Evolutionary conservation across 23 tunicate genomes (phyloP), one percentile per base, ranked within the genome.

Genomic region (Trididemnum nubilum): DNA sequence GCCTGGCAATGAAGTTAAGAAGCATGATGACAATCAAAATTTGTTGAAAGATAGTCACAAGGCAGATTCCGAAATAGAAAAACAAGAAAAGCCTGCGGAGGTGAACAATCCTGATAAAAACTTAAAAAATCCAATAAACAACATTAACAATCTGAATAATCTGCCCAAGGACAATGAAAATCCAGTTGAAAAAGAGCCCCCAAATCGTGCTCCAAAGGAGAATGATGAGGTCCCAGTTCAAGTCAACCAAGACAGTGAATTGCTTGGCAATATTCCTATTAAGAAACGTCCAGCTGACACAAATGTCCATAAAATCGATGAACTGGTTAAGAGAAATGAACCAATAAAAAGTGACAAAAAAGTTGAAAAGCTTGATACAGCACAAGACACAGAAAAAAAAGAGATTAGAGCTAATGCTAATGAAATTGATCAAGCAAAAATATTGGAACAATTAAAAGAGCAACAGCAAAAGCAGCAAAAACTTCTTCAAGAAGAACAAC

Each of bases 361-460:
- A 44, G 54, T 15, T 7, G 54, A 7, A 7, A 44, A 44, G 54
- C 54, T 7, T 7, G 54, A 44, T 44, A 15, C 54, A 7, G n/a
- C n/a, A n/a, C n/a, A n/a, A n/a, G n/a, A n/a, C n/a, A n/a, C n/a
- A n/a, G n/a, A n/a, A 9, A 25, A 61, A 61, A 61, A 61, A 61
- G 29, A 12, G 29, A 25, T 15, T 12, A 25, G n/a, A 61, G 29
- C 27, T 61, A 61, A 12, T 61, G 29, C 74, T 33, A 81, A 52
- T 36, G 54, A 26, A 21, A 33, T 65, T 65, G 80, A 77, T 35
- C 70, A 37, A 67, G 77, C 70, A 28, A 70, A 78, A 49, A 65
- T 90, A n/a, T 38, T 92, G 34, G 70, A 82, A 29, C 69, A 86
- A 71, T 82, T 92, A 34, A 92, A 86, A 73, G 81, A 75, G 31